Base-by-base conservation (phyloP, 2,888 invertebrate genomes). In the Lycocerus yunnanus region DNA sequence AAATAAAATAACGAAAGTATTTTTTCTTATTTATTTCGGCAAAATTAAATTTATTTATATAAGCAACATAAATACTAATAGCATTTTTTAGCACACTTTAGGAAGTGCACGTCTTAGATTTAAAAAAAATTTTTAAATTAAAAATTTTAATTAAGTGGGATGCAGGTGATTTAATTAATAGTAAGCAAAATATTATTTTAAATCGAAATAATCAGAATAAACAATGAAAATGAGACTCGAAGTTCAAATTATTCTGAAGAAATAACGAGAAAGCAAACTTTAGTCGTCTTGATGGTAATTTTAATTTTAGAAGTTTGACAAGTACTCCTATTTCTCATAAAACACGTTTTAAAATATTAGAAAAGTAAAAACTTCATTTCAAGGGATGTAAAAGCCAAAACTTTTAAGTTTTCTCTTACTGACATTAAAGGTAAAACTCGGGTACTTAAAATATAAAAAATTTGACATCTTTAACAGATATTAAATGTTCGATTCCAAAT, bases 341-440 rank as follows among this genome's bases (percentile, higher is more conserved):
- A 66, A 24, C 66, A 66, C 66, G 66, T 66, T 66, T 66, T 66
- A 66, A 66, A 66, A 66, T 66, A 24, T 66, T 27, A 66, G 66
- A 66, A 15, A 66, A 27, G 24, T 66, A 15, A 66, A 24, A 66
- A 66, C 66, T 66, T 21, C 24, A 66, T 27, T 27, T 66, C 15
- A 24, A 15, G n/a, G 24, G 66, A 15, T 66, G 27, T 66, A 66
- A 66, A 27, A 66, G 66, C 21, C 15, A 15, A 66, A 66, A 66
- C 15, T 66, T 66, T 66, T 15, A 66, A 66, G 24, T 18, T 63
- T 63, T 63, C 61, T 63, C 61, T 63, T 63, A 18, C 16, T 18
- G 13, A 63, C 61, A 13, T 63, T 18, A 63, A 63, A 63, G 18
- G 20, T 63, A 20, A 43, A 43, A 43, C 43, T 43, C n/a, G 43